phyloP scores from a whole-genome alignment of 2,113 vertebrate genomes.

The Leucosticte australis region DNA sequence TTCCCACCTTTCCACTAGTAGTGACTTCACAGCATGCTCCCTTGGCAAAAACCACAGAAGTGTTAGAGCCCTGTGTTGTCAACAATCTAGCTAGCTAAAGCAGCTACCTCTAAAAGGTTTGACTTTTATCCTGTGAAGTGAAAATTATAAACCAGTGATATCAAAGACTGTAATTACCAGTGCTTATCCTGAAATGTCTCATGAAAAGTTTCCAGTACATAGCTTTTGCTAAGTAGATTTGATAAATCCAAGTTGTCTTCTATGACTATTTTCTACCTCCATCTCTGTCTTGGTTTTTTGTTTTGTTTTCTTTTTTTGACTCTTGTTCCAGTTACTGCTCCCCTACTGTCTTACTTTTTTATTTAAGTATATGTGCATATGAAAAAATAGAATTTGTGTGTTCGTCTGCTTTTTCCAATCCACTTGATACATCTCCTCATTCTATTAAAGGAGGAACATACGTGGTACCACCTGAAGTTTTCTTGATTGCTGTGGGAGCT shows the following conservation, averaged over 20 bases:
- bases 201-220: neutral
- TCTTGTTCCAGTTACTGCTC: neutral
- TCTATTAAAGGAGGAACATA: neutral
- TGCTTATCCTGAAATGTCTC: neutral
- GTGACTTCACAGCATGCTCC: neutral
- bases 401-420: neutral
- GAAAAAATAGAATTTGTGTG: neutral
- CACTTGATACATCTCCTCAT: rapidly evolving
- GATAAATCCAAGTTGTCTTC: neutral
- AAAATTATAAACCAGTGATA: neutral
- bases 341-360: neutral
- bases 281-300: neutral
- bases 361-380: neutral
- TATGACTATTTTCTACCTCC: neutral
- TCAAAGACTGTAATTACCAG: neutral
- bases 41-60: neutral
- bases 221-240: neutral
- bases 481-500: neutral
- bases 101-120: neutral
- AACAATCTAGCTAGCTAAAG: neutral
- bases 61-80: neutral
- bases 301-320: neutral
- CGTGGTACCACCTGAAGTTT: neutral
- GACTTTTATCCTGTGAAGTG: neutral
- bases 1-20: neutral